Conservation (phyloP, 2,888 invertebrate species). For the Steinernema carpocapsae region DNA sequence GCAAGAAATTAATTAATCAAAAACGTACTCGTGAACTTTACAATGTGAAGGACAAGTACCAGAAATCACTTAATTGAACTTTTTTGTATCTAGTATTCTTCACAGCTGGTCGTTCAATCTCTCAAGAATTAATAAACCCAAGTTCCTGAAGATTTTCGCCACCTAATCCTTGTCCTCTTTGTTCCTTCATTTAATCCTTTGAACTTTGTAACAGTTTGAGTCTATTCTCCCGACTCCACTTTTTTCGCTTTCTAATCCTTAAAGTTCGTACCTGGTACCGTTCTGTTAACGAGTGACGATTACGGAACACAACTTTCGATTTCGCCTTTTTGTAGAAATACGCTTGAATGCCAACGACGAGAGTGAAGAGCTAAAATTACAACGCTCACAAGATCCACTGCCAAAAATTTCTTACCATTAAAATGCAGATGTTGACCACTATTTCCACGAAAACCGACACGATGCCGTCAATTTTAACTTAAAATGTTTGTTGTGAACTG, state of each 20-base stretch:
- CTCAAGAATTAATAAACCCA: too few species aligned
- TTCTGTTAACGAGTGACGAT: slow-evolving; percentile 23
- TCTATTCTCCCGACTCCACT: too few species aligned
- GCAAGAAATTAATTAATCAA: too few species aligned
- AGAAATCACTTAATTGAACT: too few species aligned
- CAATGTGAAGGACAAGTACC: too few species aligned
- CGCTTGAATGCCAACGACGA: slow-evolving; percentile 20
- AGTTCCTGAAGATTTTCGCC: too few species aligned
- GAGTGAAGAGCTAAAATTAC: not conserved
- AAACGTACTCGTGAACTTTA: too few species aligned
- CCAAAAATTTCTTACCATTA: not conserved
- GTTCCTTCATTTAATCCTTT: too few species aligned
- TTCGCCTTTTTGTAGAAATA: slow-evolving; percentile 13
- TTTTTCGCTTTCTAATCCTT: not conserved
- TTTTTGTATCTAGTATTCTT: too few species aligned
- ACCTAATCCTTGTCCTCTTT: too few species aligned
- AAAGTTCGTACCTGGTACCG: slow-evolving; percentile 15
- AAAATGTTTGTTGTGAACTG: not conserved
- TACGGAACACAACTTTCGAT: slow-evolving; percentile 19
- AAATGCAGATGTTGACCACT: slow-evolving; percentile 20
- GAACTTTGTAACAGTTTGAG: too few species aligned
- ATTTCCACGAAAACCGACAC: slow-evolving; percentile 14
- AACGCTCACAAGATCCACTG: not conserved
- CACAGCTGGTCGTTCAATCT: too few species aligned
- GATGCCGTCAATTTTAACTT: slow-evolving; percentile 5